Conservation (phyloP, 1,140 invertebrate species). For the Meloidogyne exigua region DNA sequence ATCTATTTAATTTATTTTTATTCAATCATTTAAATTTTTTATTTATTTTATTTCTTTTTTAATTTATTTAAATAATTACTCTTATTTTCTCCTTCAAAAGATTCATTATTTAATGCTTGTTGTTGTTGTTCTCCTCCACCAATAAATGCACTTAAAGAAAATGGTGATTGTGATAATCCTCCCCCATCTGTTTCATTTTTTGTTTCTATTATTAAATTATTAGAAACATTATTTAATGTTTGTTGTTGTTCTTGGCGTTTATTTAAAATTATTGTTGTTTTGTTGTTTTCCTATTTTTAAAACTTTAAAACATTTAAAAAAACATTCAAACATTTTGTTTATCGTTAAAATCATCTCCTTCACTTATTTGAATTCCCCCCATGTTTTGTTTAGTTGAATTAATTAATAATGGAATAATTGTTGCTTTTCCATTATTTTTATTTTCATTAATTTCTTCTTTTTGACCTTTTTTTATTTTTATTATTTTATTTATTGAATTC, state of each 20-base stretch:
- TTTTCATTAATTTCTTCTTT: slow-evolving; percentile 6
- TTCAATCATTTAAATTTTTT: too few species aligned
- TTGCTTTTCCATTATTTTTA: slow-evolving; percentile 10
- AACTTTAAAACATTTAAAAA: background rate
- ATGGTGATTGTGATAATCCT: slow-evolving; percentile 2
- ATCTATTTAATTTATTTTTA: too few species aligned
- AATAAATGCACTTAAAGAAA: slow-evolving; percentile 25
- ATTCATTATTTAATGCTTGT: background rate
- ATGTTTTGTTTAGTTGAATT: slow-evolving; percentile 3
- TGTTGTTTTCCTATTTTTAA: slow-evolving; percentile 7
- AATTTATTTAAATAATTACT: background rate
- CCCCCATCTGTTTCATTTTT: background rate
- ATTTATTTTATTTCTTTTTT: too few species aligned
- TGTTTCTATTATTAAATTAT: background rate
- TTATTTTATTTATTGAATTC: slow-evolving; percentile 6
- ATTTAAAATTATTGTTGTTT: background rate
- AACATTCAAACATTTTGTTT: slow-evolving; percentile 10
- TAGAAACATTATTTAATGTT: background rate
- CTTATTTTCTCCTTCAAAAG: background rate
- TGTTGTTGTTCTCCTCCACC: slow-evolving; percentile 9
- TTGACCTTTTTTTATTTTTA: background rate
- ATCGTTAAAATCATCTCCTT: background rate
- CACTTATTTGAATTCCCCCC: background rate
- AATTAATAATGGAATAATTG: background rate
- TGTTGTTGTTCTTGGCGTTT: background rate